Percentiles rank a stretch among this genome's conserved stretches.
phyloP scores from a whole-genome alignment of 2,888 invertebrate species.

The Stenodera caucasica region DNA sequence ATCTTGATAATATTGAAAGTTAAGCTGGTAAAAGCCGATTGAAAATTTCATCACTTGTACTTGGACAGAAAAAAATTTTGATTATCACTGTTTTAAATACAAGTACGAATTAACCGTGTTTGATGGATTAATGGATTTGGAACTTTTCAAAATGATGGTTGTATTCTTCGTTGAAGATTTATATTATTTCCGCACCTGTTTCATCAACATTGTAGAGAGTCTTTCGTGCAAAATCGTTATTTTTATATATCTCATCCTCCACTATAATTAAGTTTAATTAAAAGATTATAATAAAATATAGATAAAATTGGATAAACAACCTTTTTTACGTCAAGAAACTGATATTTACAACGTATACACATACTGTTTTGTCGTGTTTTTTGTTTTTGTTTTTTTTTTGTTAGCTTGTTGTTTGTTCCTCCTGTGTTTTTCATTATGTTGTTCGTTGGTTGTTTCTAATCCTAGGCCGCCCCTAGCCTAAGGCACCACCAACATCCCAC shows the following conservation, averaged over 20 bases:
- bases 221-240: too few relatives aligned
- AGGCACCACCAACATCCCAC: constrained; percentile 6
- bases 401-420: neutral
- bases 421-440: neutral
- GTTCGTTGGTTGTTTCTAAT: constrained; percentile 6
- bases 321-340: neutral
- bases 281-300: neutral
- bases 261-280: constrained; percentile 3
- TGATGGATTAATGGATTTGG: too few relatives aligned
- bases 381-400: neutral
- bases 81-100: too few relatives aligned
- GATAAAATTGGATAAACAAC: constrained; percentile 1
- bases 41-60: neutral
- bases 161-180: neutral
- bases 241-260: too few relatives aligned
- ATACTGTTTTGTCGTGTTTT: neutral
- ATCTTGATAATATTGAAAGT: neutral
- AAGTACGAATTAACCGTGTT: too few relatives aligned
- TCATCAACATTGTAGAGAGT: too few relatives aligned
- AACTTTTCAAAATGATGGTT: neutral
- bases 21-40: neutral
- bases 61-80: too few relatives aligned
- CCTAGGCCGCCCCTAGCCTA: constrained; percentile 6
- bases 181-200: neutral
- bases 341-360: constrained; percentile 1